Evolutionary conservation across 35 echinoderm and acorn worm species (phyloP), one percentile per base, ranked within the genome.

Genomic region (Acanthaster planci): DNA sequence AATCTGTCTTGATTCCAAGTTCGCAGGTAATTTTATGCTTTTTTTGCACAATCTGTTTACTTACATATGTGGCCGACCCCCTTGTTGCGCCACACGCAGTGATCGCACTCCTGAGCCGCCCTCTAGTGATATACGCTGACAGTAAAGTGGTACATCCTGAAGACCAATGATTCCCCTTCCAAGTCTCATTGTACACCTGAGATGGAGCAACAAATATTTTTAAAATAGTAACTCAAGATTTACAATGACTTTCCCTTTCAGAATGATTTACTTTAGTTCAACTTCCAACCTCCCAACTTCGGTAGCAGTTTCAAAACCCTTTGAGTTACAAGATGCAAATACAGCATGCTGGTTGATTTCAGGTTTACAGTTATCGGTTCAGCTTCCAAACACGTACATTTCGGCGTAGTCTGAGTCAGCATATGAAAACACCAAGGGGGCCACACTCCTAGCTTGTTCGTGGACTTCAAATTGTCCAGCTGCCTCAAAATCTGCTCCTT

Each of bases 371-470:
- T n/a, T n/a, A n/a, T n/a, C n/a, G n/a, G n/a, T n/a, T n/a, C n/a
- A 72, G 55, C 9, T 23, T n/a, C 23, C 4, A 31, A 18, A 77
- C 17, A 76, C 91, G 87, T 57, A 93, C 91, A 86, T 84, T 76
- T 84, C 86, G 51, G 55, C 5, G 37, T 85, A 54, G 2, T 93
- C 91, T 6, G 44, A 38, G 39, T 90, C 91, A 5, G 78, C 38
- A 78, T 93, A 97, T 0, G 91, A 97, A 84, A 93, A 93, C 84
- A 97, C 84, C 9, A 97, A 81, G 26, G 95, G 95, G 37, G 91
- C 84, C 29, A 97, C 82, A 81, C 88, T 93, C 57, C 95, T 93
- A 34, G 95, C 95, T 35, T 81, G 55, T 82, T 97, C 95, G 53
- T 97, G 91, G 67, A 93, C 91, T 68, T 91, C 91, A 60, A 79